Evolutionary conservation across 2,113 vertebrate genomes (phyloP).

Genomic region (Anarrhichthys ocellatus): DNA sequence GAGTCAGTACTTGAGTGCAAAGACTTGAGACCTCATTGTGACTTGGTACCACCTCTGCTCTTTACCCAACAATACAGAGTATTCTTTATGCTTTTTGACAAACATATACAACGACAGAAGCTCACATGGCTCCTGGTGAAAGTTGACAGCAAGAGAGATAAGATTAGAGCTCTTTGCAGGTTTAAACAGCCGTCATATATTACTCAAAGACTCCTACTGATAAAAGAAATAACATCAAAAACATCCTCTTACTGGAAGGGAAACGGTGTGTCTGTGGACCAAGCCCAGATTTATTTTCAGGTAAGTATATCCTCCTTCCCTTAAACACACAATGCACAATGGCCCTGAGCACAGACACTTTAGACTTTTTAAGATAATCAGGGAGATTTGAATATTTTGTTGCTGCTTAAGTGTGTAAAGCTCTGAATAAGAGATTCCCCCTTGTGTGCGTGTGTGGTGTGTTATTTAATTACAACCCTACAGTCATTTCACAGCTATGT

Average conservation of each 20-base stretch:
- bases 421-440: background rate
- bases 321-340: background rate
- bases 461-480: background rate
- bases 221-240: conserved; percentile 8
- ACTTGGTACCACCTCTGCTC: background rate
- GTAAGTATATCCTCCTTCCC: background rate
- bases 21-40: background rate
- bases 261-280: conserved; percentile 6
- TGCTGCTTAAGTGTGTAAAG: background rate
- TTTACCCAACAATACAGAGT: background rate
- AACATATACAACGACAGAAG: background rate
- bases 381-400: background rate
- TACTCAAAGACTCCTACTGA: background rate
- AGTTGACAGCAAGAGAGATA: background rate
- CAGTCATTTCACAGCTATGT: background rate
- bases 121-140: background rate
- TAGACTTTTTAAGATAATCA: conserved; percentile 5
- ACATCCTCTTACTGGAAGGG: background rate
- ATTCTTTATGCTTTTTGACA: background rate
- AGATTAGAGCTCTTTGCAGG: background rate
- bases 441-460: background rate
- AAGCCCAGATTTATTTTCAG: conserved; percentile 1
- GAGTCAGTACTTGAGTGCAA: background rate
- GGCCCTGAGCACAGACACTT: background rate
- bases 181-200: background rate